Base-by-base conservation (phyloP, 2,113 vertebrate genomes). In the Phoxinus phoxinus region DNA sequence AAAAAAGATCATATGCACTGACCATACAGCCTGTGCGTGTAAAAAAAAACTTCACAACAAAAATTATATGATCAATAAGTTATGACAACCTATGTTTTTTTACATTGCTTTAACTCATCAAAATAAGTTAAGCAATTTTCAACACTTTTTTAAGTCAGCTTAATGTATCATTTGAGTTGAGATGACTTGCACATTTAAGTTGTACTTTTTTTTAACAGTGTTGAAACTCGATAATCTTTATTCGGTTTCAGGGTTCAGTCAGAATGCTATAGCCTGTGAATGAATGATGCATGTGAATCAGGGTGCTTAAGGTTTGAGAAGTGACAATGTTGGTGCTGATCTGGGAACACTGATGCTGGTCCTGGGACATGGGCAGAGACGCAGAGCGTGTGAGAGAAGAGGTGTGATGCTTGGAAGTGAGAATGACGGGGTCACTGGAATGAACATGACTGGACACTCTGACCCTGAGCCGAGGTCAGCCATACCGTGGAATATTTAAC, bases 351-450 rank as follows among this genome's bases (percentile, higher is more conserved):
- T 17, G 63, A 35, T 15, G 15, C 21, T 8, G 46, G 41, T 27
- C 21, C 25, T 32, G 44, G 61, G 17, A 67, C 80, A 82, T 48
- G 41, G 44, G 69, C 21, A 25, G 27, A 30, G 41, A 2, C 19
- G 3, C 4, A 21, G 56, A 80, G 23, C 46, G 58, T 37, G 78
- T 27, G 59, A 65, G 58, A 48, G 58, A 17, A 37, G 51, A 59
- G 46, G 81, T 53, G 65, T 83, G 81, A 82, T 23, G 41, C 79
- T 81, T 30, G 23, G 46, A 78, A 4, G 63, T 69, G 63, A 51
- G 75, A 30, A 67, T 46, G 27, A 69, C 30, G 6, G 67, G 77
- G 67, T 72, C 67, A 83, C 27, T n/a, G 79, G 25, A 32, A 51
- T 10, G 63, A 69, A 46, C 78, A 81, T 12, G 9, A 32, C 76